Conservation (phyloP, 2,797 vertebrate genomes). For the Leptodactylus fallax region DNA sequence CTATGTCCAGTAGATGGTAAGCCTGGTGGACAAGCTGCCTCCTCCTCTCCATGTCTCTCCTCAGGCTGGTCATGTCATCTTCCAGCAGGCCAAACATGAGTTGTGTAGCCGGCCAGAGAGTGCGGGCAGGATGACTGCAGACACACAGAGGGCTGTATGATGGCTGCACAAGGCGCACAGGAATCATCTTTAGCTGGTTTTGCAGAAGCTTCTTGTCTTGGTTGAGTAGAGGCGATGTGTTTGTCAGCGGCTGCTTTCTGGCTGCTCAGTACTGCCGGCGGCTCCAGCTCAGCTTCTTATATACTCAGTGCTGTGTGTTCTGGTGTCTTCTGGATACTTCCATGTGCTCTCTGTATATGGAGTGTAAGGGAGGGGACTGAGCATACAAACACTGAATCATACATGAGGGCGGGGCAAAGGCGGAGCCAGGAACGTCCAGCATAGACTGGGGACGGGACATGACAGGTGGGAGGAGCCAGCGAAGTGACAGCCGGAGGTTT, state of each 20-base stretch:
- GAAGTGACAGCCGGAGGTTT: not conserved
- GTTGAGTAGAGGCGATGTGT: not conserved
- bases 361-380: not conserved
- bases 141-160: slow-evolving; percentile 65
- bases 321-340: not conserved
- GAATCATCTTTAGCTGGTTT: slow-evolving; percentile 64
- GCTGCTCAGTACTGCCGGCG: slow-evolving; percentile 2
- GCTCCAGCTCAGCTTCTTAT: slow-evolving; percentile 25
- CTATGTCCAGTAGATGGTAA: not conserved
- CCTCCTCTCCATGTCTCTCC: not conserved
- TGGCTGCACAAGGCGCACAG: slow-evolving; percentile 63
- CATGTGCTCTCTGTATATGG: slow-evolving; percentile 11
- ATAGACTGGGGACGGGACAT: not conserved
- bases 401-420: not conserved
- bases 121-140: slow-evolving; percentile 62
- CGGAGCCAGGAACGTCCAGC: not conserved
- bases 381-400: not conserved
- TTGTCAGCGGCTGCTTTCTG: not conserved
- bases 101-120: slow-evolving; percentile 65
- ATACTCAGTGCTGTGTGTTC: not conserved
- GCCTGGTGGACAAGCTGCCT: not conserved
- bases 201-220: not conserved
- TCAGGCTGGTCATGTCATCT: not conserved
- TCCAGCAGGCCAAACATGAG: slow-evolving; percentile 1
- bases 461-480: not conserved